Evolutionary conservation across 1,140 invertebrate genomes (phyloP), one percentile per base, ranked within the genome.

Genomic region (Hylaeus volcanicus): DNA sequence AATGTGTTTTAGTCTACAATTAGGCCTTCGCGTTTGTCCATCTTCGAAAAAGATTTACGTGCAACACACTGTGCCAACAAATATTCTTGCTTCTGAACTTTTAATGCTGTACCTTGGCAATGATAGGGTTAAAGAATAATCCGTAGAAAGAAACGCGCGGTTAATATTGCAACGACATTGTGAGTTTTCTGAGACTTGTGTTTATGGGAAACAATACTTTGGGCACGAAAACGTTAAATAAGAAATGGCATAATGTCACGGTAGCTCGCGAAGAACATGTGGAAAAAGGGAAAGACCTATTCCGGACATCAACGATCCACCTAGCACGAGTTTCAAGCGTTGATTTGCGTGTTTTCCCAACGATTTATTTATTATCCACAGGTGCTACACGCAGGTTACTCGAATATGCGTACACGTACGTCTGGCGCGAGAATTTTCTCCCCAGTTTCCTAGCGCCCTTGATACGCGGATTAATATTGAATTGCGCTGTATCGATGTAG

Each of bases 341-440:
- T 8, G 5, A 48, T 48, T 48, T 51, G 70, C 68, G 65, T 83
- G 81, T 81, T 89, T 88, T 88, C 87, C 89, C 81, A 86, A 75
- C 82, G 82, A 88, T 88, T 89, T 87, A 87, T 88, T 88, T 84
- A 83, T 84, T 88, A 86, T 83, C 48, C 3, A 43, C 60, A 45
- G 43, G 41, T 37, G 43, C 48, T 26, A 26, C 26, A 26, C 26
- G 26, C 26, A 26, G 26, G 26, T 26, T 26, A 55, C 41, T 14
- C 12, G 11, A n/a, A 11, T 63, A 81, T 51, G 73, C 71, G 68
- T 5, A 9, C 51, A 9, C 6, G 51, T 51, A 51, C 51, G 51
- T 9, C 51, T 9, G 8, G 51, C 68, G n/a, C 68, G 75, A 26
- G 72, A 37, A 60, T 58, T 72, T 60, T 72, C 55, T 72, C 55